A percentile compares a stretch with the other conserved stretches of the same genome.
phyloP scores from a whole-genome alignment of 92 coral and sea anemone species.

The Galaxea fascicularis region DNA sequence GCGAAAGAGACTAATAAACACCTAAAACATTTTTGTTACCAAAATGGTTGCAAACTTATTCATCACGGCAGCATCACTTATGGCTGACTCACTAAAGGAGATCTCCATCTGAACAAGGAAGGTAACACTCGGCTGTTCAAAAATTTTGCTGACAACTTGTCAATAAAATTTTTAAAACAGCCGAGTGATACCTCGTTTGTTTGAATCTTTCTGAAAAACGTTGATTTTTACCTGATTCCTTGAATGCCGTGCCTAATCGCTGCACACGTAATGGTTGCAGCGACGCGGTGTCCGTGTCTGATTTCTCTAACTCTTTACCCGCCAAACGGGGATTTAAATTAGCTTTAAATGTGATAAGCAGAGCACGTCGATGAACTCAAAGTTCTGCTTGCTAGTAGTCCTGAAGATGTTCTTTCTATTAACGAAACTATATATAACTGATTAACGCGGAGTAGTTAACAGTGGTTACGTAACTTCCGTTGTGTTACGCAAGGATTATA shows the following conservation, averaged over 20 bases:
- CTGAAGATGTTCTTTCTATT: neutral
- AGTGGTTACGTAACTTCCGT: no score
- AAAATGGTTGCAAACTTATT: conserved; percentile 1
- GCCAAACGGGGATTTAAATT: neutral
- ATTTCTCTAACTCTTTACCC: neutral
- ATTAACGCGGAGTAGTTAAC: no score
- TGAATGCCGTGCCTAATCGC: neutral
- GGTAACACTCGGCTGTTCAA: neutral
- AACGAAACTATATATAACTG: no score
- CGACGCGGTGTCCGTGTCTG: neutral
- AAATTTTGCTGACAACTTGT: neutral
- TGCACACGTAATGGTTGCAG: neutral
- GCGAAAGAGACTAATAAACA: no score
- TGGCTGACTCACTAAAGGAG: neutral
- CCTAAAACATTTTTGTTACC: neutral
- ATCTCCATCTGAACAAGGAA: neutral
- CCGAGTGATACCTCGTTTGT: no score
- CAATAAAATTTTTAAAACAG: no score
- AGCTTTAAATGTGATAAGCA: neutral
- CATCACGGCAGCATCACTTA: neutral
- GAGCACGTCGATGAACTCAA: no score
- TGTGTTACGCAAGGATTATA: no score
- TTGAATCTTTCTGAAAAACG: neutral
- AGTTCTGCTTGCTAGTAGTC: neutral
- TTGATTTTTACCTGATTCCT: neutral